Conservation (phyloP, 2,113 vertebrate genomes). For the Dicaeum eximium region DNA sequence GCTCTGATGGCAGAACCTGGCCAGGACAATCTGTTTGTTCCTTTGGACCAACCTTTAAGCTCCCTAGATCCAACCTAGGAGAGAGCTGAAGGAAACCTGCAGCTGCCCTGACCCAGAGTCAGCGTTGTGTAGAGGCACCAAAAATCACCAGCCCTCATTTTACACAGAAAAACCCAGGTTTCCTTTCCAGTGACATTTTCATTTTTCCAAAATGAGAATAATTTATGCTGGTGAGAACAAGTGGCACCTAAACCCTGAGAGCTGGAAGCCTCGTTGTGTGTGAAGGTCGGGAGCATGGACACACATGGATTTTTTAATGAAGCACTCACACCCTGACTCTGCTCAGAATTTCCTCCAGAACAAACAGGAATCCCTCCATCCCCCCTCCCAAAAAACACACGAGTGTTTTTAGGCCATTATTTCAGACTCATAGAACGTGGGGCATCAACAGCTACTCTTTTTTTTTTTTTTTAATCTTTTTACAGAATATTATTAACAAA, state of each 20-base stretch:
- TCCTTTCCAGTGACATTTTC: neutral
- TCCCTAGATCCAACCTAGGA: neutral
- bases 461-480: neutral
- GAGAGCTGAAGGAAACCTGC: neutral
- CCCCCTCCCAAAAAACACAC: neutral
- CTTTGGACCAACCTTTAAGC: neutral
- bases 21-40: neutral
- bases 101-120: neutral
- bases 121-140: accelerated
- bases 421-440: neutral
- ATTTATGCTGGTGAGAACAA: neutral
- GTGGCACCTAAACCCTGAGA: neutral
- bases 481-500: neutral
- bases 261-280: accelerated
- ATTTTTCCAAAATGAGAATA: neutral
- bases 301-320: neutral
- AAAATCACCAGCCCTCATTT: neutral
- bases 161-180: neutral
- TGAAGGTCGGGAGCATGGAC: accelerated
- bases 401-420: accelerated
- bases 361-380: neutral
- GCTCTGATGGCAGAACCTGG: neutral
- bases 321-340: neutral
- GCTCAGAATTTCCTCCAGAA: neutral
- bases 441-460: neutral